These are phyloP conservation scores for Poeciliopsis turneri DNA, from an alignment of 2,797 vertebrate species.

Conservation along the genomic window DNA sequence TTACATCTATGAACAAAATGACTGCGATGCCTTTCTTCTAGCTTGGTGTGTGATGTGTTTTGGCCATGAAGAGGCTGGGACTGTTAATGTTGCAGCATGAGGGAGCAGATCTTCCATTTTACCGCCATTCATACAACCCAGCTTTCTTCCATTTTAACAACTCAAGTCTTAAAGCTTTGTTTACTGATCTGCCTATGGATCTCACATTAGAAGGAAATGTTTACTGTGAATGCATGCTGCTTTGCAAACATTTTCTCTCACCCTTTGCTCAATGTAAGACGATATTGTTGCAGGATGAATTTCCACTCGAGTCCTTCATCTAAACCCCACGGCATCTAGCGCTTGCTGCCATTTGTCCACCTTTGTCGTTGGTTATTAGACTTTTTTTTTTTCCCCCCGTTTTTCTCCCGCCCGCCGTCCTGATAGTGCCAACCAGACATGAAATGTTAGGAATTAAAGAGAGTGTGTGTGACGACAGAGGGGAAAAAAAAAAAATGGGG, in stretches of 20 bases:
- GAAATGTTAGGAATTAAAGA: constrained; percentile 10
- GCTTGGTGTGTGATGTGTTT: constrained; percentile 9
- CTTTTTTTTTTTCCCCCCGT: constrained; percentile 3
- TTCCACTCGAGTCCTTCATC: constrained; percentile 14
- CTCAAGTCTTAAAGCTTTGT: constrained; percentile 51
- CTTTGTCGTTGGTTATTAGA: constrained; percentile 46
- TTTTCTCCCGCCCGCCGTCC: constrained; percentile 43
- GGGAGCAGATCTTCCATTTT: not conserved
- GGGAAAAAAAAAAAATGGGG: not conserved
- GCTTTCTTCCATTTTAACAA: constrained; percentile 17
- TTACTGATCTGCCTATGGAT: constrained; percentile 45
- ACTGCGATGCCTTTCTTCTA: constrained; percentile 8
- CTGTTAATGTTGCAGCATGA: constrained; percentile 27
- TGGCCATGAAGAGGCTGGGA: constrained; percentile 24
- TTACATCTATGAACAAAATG: constrained; percentile 27
- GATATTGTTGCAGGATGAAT: constrained; percentile 31
- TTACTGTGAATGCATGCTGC: constrained; percentile 54
- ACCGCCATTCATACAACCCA: constrained; percentile 1
- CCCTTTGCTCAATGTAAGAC: constrained; percentile 50
- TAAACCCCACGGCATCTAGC: constrained; percentile 50
- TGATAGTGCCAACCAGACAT: constrained; percentile 39
- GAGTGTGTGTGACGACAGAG: constrained; percentile 16
- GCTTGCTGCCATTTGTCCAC: constrained; percentile 48
- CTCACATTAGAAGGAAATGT: constrained; percentile 28
- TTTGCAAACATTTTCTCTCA: constrained; percentile 46